phyloP scores from a whole-genome alignment of 2,888 invertebrate species.

The Noctua janthina region DNA sequence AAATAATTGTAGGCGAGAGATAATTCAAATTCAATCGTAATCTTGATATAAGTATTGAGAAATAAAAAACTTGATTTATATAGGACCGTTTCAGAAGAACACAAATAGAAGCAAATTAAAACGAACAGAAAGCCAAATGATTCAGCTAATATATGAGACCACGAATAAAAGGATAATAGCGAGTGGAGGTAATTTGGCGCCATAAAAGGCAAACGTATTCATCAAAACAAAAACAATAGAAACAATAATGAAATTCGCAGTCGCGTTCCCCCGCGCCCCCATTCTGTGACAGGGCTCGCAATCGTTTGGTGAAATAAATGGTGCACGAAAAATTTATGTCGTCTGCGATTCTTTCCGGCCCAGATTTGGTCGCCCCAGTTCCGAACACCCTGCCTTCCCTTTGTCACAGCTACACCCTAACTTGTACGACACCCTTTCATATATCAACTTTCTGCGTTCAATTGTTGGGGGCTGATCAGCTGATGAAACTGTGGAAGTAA shows the following conservation, averaged over 20 bases:
- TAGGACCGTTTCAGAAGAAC: slow-evolving; percentile 4
- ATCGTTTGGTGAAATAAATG: slow-evolving; percentile 86
- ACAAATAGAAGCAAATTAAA: slow-evolving; percentile 23
- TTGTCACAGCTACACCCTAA: slow-evolving; percentile 56
- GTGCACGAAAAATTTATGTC: slow-evolving; percentile 85
- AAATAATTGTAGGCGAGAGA: slow-evolving; percentile 55
- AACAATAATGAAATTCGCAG: slow-evolving; percentile 69
- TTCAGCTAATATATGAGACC: slow-evolving; percentile 23
- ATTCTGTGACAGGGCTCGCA: slow-evolving; percentile 76
- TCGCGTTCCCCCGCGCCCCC: slow-evolving; percentile 67
- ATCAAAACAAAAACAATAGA: slow-evolving; percentile 67
- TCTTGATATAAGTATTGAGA: slow-evolving; percentile 54
- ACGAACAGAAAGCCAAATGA: slow-evolving; percentile 31
- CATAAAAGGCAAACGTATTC: slow-evolving; percentile 61
- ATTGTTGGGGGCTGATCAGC: slow-evolving; percentile 5
- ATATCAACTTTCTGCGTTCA: slow-evolving; percentile 47
- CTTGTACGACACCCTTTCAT: slow-evolving; percentile 58
- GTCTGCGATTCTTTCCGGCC: slow-evolving; percentile 76
- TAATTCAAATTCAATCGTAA: slow-evolving; percentile 50
- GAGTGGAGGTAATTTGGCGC: slow-evolving; percentile 55
- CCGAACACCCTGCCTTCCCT: slow-evolving; percentile 58
- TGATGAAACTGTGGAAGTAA: slow-evolving; percentile 7
- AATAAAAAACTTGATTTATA: slow-evolving; percentile 53
- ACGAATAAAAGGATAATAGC: slow-evolving; percentile 44
- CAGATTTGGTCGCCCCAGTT: slow-evolving; percentile 68